Conservation (phyloP, 2,888 invertebrate genomes). For the Kuschelorhynchus macadamiae region DNA sequence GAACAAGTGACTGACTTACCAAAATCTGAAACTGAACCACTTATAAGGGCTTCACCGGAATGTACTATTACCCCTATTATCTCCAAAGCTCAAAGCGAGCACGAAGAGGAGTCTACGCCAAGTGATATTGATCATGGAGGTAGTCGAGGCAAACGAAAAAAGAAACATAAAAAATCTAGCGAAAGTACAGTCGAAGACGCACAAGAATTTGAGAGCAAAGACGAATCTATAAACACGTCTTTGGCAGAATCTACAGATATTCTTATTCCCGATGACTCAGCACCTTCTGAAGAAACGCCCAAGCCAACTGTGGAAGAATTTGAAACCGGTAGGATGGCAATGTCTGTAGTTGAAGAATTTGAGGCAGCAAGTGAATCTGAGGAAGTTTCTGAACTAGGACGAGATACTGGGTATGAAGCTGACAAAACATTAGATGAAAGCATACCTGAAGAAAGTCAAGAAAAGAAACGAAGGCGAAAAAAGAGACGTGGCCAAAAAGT, state of each 20-base stretch:
- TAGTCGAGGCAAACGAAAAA: slow-evolving; percentile 76
- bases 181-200: slow-evolving; percentile 54
- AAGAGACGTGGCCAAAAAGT: slow-evolving; percentile 69
- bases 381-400: slow-evolving; percentile 66
- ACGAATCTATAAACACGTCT: slow-evolving; percentile 68
- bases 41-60: slow-evolving; percentile 14
- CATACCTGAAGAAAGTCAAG: slow-evolving; percentile 68
- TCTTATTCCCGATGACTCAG: slow-evolving; percentile 69
- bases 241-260: slow-evolving; percentile 73
- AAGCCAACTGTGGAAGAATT: slow-evolving; percentile 70
- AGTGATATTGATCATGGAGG: slow-evolving; percentile 70
- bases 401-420: slow-evolving; percentile 81
- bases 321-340: slow-evolving; percentile 62
- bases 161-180: slow-evolving; percentile 72
- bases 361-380: slow-evolving; percentile 61
- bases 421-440: slow-evolving; percentile 77
- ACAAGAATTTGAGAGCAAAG: slow-evolving; percentile 40
- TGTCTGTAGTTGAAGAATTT: slow-evolving; percentile 52
- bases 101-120: slow-evolving; percentile 62
- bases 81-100: slow-evolving; percentile 62
- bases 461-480: slow-evolving; percentile 66
- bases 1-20: not conserved
- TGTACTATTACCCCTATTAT: slow-evolving; percentile 58
- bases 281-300: slow-evolving; percentile 71
- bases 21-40: not conserved